Evolutionary conservation across 2,888 invertebrate genomes (phyloP).

Genomic region (Sesia bembeciformis): DNA sequence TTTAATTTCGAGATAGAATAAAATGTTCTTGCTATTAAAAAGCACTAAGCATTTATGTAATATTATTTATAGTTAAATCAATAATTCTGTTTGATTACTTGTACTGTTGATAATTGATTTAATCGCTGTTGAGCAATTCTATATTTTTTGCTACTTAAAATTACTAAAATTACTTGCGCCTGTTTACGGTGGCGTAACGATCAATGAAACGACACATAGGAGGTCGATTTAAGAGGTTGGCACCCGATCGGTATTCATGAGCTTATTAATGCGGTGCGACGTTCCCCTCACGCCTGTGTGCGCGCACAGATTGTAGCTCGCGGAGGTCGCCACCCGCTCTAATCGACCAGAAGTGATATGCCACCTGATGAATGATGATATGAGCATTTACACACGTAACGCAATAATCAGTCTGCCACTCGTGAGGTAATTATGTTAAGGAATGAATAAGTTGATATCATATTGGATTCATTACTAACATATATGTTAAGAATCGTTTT

Average conservation of each 20-base stretch:
- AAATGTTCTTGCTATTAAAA: too few species aligned
- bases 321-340: slow-evolving; percentile 31
- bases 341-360: slow-evolving; percentile 63
- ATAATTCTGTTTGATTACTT: too few species aligned
- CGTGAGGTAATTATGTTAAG: too few species aligned
- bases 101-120: too few species aligned
- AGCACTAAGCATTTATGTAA: too few species aligned
- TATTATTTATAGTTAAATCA: too few species aligned
- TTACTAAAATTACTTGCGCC: too few species aligned
- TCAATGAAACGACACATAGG: background rate
- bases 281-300: slow-evolving; percentile 25
- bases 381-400: slow-evolving; percentile 19
- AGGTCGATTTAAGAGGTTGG: slow-evolving; percentile 6
- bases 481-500: too few species aligned
- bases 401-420: background rate
- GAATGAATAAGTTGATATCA: too few species aligned
- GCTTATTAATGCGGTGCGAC: slow-evolving; percentile 52
- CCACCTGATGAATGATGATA: slow-evolving; percentile 48
- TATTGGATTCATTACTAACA: too few species aligned
- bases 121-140: too few species aligned
- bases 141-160: too few species aligned
- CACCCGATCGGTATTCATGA: slow-evolving; percentile 57
- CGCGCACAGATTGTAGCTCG: slow-evolving; percentile 41
- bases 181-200: background rate
- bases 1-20: slow-evolving; percentile 4